A percentile compares a stretch with the other conserved stretches of the same genome.
Evolutionary conservation across 2,797 vertebrate genomes (phyloP).

Genomic region (Tokudaia muenninki): DNA sequence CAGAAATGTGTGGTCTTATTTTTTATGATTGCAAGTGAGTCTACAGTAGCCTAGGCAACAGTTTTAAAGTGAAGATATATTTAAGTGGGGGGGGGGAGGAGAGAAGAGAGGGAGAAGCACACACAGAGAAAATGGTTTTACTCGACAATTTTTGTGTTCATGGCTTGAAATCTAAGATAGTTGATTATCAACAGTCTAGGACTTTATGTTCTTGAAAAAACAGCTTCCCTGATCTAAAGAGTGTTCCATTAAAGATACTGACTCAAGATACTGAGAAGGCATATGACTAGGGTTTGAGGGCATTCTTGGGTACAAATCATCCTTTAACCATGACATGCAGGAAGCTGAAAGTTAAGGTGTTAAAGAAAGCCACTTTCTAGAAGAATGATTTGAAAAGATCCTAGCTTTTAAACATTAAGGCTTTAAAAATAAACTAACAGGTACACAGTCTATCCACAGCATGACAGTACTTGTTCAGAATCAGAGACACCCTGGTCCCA

Average conservation of each 20-base stretch:
- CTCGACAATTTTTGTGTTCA: neutral
- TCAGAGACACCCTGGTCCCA: neutral
- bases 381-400: neutral
- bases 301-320: neutral
- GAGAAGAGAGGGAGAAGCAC: neutral
- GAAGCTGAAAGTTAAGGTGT: neutral
- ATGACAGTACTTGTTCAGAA: conserved; percentile 1
- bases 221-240: neutral
- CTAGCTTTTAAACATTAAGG: neutral
- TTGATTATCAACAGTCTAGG: neutral
- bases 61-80: neutral
- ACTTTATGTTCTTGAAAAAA: neutral
- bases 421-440: neutral
- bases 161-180: conserved; percentile 17
- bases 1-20: neutral
- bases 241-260: neutral
- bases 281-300: neutral
- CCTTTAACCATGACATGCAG: neutral
- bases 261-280: neutral
- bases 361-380: neutral
- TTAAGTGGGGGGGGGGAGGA: neutral
- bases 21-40: neutral
- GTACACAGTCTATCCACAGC: neutral
- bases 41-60: conserved; percentile 15
- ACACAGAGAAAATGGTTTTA: neutral